phyloP scores from a whole-genome alignment of 2,888 invertebrate genomes.

The Herminia tarsipennalis region DNA sequence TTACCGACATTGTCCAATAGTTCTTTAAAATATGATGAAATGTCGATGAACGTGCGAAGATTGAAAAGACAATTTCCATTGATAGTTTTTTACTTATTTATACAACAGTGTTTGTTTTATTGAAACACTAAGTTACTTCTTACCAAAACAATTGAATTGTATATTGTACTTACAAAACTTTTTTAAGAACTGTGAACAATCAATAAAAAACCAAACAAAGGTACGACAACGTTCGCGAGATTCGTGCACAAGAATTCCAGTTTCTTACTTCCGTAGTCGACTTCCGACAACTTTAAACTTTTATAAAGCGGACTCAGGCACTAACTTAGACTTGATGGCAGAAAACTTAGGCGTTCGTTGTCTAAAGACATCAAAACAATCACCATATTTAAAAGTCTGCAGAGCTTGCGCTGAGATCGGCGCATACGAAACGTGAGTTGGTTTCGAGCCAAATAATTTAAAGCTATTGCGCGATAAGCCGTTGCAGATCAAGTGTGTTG shows the following conservation, averaged over 20 bases:
- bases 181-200: too few species aligned
- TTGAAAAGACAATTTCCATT: too few species aligned
- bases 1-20: too few species aligned
- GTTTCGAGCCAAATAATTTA: slow-evolving; percentile 11
- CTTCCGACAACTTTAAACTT: slow-evolving; percentile 34
- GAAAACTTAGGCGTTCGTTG: slow-evolving; percentile 33
- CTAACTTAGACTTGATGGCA: slow-evolving; percentile 37
- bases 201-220: slow-evolving; percentile 13
- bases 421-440: slow-evolving; percentile 11
- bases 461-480: slow-evolving; percentile 1
- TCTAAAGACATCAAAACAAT: slow-evolving; percentile 43
- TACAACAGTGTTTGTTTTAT: too few species aligned
- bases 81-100: too few species aligned
- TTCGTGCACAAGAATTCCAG: slow-evolving; percentile 15
- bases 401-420: slow-evolving; percentile 21
- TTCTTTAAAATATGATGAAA: too few species aligned
- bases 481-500: too few species aligned
- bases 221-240: slow-evolving; percentile 18
- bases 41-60: too few species aligned
- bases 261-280: slow-evolving; percentile 26
- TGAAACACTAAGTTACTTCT: background rate
- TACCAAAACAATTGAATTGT: background rate
- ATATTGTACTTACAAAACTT: slow-evolving; percentile 1
- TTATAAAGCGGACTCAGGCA: slow-evolving; percentile 31
- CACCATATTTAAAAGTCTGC: slow-evolving; percentile 44